Base-by-base conservation (phyloP, 2,888 invertebrate genomes). In the Scaptodrosophila latifasciaeformis region DNA sequence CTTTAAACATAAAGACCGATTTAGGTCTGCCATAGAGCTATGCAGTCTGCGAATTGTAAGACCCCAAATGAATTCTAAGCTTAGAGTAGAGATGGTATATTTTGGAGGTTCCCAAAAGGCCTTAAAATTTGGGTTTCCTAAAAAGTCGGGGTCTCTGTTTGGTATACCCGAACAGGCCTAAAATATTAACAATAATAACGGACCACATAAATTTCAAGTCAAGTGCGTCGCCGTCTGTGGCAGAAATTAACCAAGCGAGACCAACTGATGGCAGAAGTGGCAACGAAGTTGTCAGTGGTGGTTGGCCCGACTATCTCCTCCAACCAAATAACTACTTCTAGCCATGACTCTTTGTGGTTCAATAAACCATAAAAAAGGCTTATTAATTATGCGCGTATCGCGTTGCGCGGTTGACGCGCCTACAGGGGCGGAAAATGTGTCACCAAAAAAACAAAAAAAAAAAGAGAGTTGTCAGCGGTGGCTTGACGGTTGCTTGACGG, bases 361-460 rank as follows among this genome's bases (percentile, higher is more conserved):
- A 83, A 83, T 83, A 83, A 83, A 84, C 83, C 84, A 83, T 83
- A 84, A 84, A 68, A n/a, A 83, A 80, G 72, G 71, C 83, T 84
- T 82, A 83, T 83, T 83, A 83, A 83, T 83, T 83, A 83, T 83
- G 84, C 83, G 77, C 83, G 76, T 84, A 83, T 82, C 76, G 82
- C 53, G 42, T 44, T 27, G 30, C n/a, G n/a, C 10, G 30, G 29
- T 12, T 43, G 49, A 49, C 49, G 49, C 75, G 81, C 74, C 74
- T 77, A 66, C 72, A 72, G 80, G 79, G 63, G 56, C 80, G 72
- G 80, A 72, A 72, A 79, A 72, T 79, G 77, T 72, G 72, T 72
- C 72, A 79, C 71, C n/a, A n/a, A n/a, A n/a, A n/a, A n/a, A n/a
- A n/a, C n/a, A n/a, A n/a, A n/a, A n/a, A n/a, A n/a, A n/a, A n/a